Conservation (phyloP, 2,888 invertebrate species). For the Hydropsyche betteni region DNA sequence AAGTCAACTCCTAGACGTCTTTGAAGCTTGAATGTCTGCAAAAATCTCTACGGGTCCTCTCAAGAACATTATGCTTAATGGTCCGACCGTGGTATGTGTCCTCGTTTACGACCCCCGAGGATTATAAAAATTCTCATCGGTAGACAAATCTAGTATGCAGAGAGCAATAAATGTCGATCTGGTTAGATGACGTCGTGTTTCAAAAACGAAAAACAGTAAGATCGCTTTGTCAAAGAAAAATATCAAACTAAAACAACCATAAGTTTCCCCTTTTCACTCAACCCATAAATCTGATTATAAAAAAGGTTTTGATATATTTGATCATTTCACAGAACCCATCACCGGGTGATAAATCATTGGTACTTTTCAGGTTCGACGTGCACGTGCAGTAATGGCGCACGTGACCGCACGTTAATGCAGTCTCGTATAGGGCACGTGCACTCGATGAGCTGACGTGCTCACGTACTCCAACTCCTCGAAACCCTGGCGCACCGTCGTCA, state of each 20-base stretch:
- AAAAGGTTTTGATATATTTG: too few species aligned
- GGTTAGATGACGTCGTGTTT: too few species aligned
- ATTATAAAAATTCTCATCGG: constrained; percentile 27
- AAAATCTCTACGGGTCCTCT: constrained; percentile 30
- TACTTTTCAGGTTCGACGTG: background rate
- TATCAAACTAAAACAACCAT: too few species aligned
- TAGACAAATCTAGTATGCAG: background rate
- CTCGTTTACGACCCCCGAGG: constrained; percentile 30
- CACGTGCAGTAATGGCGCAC: constrained; percentile 33
- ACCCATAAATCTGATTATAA: too few species aligned
- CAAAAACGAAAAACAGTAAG: too few species aligned
- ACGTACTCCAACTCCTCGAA: too few species aligned
- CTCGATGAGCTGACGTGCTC: constrained; percentile 24
- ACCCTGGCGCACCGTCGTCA: too few species aligned
- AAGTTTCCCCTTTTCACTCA: too few species aligned
- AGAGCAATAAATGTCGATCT: too few species aligned
- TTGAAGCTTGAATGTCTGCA: constrained; percentile 2
- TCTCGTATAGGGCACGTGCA: background rate
- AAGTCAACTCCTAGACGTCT: background rate
- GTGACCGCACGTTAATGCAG: constrained; percentile 37
- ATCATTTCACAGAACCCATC: too few species aligned
- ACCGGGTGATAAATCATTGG: too few species aligned
- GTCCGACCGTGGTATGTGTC: background rate
- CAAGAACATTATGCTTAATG: constrained; percentile 29
- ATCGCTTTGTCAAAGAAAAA: too few species aligned